Evolutionary conservation across 2,797 vertebrate species (phyloP), one percentile per base, ranked within the genome.

Genomic region (Eulemur rubriventer): DNA sequence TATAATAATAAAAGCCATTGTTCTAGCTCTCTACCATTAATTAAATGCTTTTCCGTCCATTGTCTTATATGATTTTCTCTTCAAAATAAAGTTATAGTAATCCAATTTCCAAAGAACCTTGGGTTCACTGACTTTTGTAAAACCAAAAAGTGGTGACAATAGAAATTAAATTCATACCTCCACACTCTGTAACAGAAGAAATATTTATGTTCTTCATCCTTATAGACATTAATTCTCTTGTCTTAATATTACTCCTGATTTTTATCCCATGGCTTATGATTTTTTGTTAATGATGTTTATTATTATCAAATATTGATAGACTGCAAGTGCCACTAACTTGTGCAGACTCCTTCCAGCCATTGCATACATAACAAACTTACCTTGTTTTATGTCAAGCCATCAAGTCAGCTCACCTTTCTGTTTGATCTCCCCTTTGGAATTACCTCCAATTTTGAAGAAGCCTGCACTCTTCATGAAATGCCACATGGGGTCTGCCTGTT

Each of bases 51-150:
- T 73, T 30, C 14, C 67, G 20, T 18, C n/a, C n/a, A 22, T 91
- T 85, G 28, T 43, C 69, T 88, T 67, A 78, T n/a, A 89, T 82
- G 48, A 82, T 96, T 88, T 16, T 84, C 7, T 80, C 48, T 81
- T 41, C 50, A 33, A 82, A 87, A 94, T 38, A 95, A 24, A 67
- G n/a, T 79, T 88, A 72, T 5, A 89, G 46, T 52, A 90, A 67
- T 18, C 28, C 75, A 87, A n/a, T 92, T 94, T 85, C 43, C 79
- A 22, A 85, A 67, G 67, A 79, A 70, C 22, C 38, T 2, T 4
- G 83, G 24, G 50, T 30, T 81, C 26, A 26, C 16, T 79, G 72
- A 69, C 70, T 83, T 93, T 93, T n/a, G 96, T 89, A 79, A 96
- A 94, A 76, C 26, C 22, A 46, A 83, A 48, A 35, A 30, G 26